These are phyloP conservation scores for Benitochromis conjunctus DNA, from an alignment of 2,113 vertebrate genomes.

Conservation along the genomic window DNA sequence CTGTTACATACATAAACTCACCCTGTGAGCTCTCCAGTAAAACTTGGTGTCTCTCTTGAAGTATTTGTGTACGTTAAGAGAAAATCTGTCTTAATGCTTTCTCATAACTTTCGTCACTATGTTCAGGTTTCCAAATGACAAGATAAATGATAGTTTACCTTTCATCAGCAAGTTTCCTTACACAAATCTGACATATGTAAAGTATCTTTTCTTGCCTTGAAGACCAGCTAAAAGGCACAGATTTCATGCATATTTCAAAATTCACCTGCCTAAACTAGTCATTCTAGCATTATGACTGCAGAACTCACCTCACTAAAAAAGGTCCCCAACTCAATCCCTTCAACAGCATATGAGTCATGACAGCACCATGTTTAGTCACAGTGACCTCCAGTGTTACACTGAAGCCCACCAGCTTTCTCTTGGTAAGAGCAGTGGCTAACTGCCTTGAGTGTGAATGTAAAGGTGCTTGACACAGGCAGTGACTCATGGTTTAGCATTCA, in stretches of 20 bases:
- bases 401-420: neutral
- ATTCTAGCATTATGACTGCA: neutral
- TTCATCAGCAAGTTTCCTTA: neutral
- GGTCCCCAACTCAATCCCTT: neutral
- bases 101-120: neutral
- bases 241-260: neutral
- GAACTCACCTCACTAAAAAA: neutral
- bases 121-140: neutral
- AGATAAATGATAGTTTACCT: neutral
- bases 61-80: neutral
- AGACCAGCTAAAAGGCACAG: neutral
- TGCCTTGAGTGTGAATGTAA: neutral
- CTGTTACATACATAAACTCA: neutral
- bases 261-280: neutral
- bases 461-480: slow-evolving; percentile 26
- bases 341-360: neutral
- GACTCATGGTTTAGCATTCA: slow-evolving; percentile 17
- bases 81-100: neutral
- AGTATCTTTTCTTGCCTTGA: neutral
- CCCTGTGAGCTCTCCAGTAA: neutral
- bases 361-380: neutral
- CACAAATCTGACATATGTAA: neutral
- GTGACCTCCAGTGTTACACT: neutral
- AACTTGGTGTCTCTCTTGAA: neutral
- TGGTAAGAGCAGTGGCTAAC: neutral